Evolutionary conservation across 2,113 vertebrate species (phyloP).

Genomic region (Ailuropoda melanoleuca): DNA sequence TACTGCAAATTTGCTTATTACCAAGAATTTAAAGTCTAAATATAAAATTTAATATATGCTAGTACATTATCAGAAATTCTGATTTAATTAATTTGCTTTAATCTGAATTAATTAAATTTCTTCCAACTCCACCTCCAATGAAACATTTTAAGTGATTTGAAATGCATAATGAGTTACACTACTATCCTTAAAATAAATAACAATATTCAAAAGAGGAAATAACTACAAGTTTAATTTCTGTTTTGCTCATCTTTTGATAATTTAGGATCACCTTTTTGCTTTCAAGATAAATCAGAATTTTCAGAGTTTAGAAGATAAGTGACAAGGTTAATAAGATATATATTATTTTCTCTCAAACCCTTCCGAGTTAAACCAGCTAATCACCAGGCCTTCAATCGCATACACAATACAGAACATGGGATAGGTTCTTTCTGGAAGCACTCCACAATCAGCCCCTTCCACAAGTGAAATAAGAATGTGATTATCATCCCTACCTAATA

Average conservation of each 20-base stretch:
- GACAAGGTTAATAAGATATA: conserved; percentile 78
- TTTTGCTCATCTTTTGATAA: conserved; percentile 17
- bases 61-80: background rate
- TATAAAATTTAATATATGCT: background rate
- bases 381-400: conserved; percentile 72
- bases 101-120: background rate
- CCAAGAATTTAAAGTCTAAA: background rate
- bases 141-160: background rate
- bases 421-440: conserved; percentile 79
- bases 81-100: conserved; percentile 11
- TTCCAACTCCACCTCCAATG: background rate
- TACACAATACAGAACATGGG: conserved; percentile 66
- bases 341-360: conserved; percentile 73
- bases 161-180: background rate
- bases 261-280: conserved; percentile 39
- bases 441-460: conserved; percentile 76
- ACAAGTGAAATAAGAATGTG: conserved; percentile 68
- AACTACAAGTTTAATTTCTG: background rate
- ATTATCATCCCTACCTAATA: conserved; percentile 69
- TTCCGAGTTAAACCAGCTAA: conserved; percentile 77
- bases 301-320: conserved; percentile 76
- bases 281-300: conserved; percentile 73
- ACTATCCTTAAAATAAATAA: background rate
- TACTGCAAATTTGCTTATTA: background rate
- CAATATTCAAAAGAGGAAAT: background rate